Conservation (phyloP, 2,797 vertebrate genomes). For the Clarias laeviceps region DNA sequence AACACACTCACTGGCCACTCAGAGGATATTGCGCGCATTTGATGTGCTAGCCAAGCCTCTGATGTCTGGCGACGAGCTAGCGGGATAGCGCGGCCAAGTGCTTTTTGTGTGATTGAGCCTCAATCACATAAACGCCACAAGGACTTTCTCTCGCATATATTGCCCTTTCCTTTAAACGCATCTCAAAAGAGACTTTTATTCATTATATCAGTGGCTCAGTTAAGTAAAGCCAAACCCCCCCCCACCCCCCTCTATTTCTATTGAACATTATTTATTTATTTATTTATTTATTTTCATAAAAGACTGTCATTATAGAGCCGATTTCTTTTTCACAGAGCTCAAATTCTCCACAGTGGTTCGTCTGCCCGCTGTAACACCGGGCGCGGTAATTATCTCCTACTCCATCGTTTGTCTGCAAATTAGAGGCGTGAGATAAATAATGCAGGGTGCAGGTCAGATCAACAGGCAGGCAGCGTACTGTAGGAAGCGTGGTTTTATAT, state of each 20-base stretch:
- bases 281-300: not conserved
- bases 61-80: not conserved
- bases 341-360: slow-evolving; percentile 9
- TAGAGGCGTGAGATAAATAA: slow-evolving; percentile 35
- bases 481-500: slow-evolving; percentile 5
- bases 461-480: not conserved
- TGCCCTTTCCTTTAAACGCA: not conserved
- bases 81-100: not conserved
- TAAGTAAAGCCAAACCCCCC: not conserved
- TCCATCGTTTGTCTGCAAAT: slow-evolving; percentile 32
- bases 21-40: not conserved
- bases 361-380: not conserved
- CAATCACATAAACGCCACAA: slow-evolving; percentile 9
- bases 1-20: not conserved
- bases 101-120: slow-evolving; percentile 21
- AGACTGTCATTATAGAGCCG: not conserved
- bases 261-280: too few species aligned
- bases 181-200: not conserved
- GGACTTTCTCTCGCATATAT: not conserved
- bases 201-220: not conserved
- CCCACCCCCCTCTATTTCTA: not conserved
- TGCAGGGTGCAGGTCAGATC: slow-evolving; percentile 14
- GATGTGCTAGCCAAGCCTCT: slow-evolving; percentile 10
- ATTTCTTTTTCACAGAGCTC: not conserved
- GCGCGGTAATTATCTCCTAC: slow-evolving; percentile 24